Conservation (phyloP, 2,888 invertebrate species). For the Rotaria sp. region DNA sequence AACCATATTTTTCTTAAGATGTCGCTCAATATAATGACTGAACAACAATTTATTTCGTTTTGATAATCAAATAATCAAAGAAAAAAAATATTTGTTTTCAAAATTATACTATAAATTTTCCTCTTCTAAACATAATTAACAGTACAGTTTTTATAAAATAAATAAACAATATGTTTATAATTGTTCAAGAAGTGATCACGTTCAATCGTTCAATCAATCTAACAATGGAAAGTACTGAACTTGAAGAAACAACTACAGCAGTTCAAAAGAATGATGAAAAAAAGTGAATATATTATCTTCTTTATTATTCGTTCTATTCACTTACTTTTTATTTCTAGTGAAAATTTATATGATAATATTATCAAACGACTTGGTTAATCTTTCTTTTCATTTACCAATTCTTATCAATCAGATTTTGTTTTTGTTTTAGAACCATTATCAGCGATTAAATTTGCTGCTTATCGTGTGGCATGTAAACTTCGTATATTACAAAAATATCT, state of each 20-base stretch:
- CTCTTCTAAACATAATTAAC: background rate
- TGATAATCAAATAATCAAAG: background rate
- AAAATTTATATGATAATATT: background rate
- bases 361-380: background rate
- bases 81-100: background rate
- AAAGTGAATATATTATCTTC: background rate
- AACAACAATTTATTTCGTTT: background rate
- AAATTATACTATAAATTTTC: no score
- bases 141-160: background rate
- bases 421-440: background rate
- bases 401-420: background rate
- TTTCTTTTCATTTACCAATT: background rate
- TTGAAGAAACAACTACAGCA: background rate
- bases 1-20: background rate
- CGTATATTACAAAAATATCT: constrained; percentile 87
- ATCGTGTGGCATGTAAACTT: constrained; percentile 92
- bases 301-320: background rate
- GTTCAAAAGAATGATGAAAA: background rate
- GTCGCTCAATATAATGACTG: background rate
- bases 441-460: constrained; percentile 87
- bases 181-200: background rate
- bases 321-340: background rate
- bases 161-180: background rate
- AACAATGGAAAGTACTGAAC: background rate
- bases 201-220: background rate